Conservation (phyloP, 1,140 invertebrate species). For the Colletes latitarsis region DNA sequence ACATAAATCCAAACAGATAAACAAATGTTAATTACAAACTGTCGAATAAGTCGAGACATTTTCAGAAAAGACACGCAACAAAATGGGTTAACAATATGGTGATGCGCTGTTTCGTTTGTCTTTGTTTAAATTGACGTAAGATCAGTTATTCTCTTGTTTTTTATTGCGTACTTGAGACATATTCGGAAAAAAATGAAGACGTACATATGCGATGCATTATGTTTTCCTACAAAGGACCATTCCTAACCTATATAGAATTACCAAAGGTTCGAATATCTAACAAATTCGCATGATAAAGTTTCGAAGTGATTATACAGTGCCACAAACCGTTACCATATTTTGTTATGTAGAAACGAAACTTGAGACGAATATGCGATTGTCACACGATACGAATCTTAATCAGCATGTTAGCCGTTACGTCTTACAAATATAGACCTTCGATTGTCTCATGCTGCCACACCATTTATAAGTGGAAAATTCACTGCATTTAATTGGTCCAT, state of each 20-base stretch:
- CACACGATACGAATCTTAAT: constrained; percentile 26
- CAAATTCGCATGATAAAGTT: neutral
- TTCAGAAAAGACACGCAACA: too few relatives aligned
- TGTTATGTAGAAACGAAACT: neutral
- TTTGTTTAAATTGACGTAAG: neutral
- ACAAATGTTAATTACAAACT: neutral
- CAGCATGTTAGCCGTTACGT: constrained; percentile 4
- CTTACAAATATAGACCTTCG: constrained; percentile 30
- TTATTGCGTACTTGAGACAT: neutral
- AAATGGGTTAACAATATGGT: constrained; percentile 10
- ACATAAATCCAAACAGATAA: constrained; percentile 23
- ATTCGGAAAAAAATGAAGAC: neutral
- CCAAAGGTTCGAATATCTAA: neutral
- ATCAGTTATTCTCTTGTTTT: neutral
- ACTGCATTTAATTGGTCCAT: neutral
- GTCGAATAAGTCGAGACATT: neutral
- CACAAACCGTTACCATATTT: neutral
- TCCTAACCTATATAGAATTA: too few relatives aligned
- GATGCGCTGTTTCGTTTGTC: neutral
- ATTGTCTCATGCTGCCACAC: constrained; percentile 15
- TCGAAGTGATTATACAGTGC: neutral
- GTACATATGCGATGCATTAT: neutral
- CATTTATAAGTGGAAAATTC: constrained; percentile 7
- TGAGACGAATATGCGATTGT: constrained; percentile 9
- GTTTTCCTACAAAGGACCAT: too few relatives aligned